A percentile compares a stretch with the other conserved stretches of the same genome.
Evolutionary conservation across 2,113 vertebrate species (phyloP).

Genomic region (Lutjanus erythropterus): DNA sequence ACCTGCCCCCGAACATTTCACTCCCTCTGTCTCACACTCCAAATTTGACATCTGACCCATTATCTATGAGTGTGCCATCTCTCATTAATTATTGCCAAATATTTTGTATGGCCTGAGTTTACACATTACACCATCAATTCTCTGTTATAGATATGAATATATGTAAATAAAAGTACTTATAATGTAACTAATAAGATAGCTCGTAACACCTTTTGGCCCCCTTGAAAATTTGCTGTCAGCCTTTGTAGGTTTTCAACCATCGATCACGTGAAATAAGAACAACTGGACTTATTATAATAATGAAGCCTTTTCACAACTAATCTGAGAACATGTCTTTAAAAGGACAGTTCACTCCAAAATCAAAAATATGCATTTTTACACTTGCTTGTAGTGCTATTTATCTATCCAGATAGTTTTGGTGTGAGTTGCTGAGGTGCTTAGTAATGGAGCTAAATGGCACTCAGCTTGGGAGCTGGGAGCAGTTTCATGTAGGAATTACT

Average conservation of each 20-base stretch:
- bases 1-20: constrained; percentile 16
- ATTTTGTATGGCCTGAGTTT: constrained; percentile 80
- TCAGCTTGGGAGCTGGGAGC: too few species aligned
- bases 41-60: constrained; percentile 61
- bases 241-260: constrained; percentile 10
- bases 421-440: too few species aligned
- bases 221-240: constrained; percentile 22
- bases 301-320: constrained; percentile 8
- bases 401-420: too few species aligned
- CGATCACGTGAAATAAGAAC: not conserved
- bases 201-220: constrained; percentile 29
- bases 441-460: too few species aligned
- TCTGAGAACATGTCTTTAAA: not conserved
- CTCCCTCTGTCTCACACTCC: not conserved
- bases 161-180: constrained; percentile 74
- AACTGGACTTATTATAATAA: not conserved
- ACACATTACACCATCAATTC: constrained; percentile 61
- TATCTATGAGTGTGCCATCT: constrained; percentile 77
- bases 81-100: constrained; percentile 83
- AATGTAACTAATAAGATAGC: constrained; percentile 55
- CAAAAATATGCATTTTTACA: too few species aligned
- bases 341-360: too few species aligned
- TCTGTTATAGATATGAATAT: constrained; percentile 75
- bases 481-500: too few species aligned
- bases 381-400: too few species aligned